These are phyloP conservation scores for Balaenoptera acutorostrata DNA, from an alignment of 2,113 vertebrate genomes.

Conservation along the genomic window DNA sequence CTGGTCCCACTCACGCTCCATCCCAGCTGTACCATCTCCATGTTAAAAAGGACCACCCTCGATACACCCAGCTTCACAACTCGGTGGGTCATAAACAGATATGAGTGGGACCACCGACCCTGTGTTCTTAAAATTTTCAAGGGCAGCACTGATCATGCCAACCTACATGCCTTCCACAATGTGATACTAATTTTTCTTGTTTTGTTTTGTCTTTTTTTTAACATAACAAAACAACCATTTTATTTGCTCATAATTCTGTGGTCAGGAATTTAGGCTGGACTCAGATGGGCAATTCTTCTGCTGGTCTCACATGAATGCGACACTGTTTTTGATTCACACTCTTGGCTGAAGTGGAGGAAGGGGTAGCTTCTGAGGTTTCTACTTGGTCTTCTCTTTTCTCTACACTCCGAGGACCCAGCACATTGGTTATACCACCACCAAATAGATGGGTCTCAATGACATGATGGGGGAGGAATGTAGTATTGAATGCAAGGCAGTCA, in stretches of 20 bases:
- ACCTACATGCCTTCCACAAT: background rate
- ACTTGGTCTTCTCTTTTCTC: background rate
- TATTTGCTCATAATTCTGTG: background rate
- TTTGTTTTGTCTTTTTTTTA: background rate
- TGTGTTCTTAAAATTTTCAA: no score
- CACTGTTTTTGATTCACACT: no score
- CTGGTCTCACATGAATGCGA: background rate
- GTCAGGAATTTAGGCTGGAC: background rate
- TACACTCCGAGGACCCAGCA: background rate
- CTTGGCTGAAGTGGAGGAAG: rapidly evolving
- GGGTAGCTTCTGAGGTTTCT: background rate
- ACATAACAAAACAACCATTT: background rate
- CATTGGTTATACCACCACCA: background rate
- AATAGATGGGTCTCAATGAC: background rate
- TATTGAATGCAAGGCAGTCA: rapidly evolving
- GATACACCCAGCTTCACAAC: background rate
- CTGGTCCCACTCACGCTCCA: background rate
- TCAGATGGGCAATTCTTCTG: background rate
- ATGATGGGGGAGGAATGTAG: rapidly evolving
- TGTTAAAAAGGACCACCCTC: rapidly evolving
- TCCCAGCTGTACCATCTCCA: background rate
- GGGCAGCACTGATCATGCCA: rapidly evolving
- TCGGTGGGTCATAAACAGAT: background rate
- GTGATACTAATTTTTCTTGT: rapidly evolving
- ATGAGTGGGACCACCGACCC: background rate